Percentiles rank a stretch among this genome's conserved stretches.
phyloP scores from a whole-genome alignment of 2,113 vertebrate species.

The Hylia prasina region DNA sequence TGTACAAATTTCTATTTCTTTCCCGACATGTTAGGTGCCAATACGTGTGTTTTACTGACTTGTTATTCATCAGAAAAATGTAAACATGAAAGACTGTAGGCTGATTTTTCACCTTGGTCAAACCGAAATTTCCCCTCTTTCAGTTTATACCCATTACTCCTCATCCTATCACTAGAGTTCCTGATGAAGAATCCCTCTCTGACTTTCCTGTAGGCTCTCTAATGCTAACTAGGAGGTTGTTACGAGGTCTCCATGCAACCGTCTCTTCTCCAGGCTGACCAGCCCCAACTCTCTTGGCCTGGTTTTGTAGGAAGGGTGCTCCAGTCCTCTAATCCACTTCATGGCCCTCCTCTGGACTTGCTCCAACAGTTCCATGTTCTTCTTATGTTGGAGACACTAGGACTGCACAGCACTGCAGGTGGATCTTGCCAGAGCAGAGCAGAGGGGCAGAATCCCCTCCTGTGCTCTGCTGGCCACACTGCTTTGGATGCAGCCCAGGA shows the following conservation, averaged over 20 bases:
- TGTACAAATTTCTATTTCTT: neutral
- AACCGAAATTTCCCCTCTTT: neutral
- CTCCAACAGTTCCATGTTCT: neutral
- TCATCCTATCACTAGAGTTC: neutral
- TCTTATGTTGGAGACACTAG: neutral
- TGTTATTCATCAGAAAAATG: neutral
- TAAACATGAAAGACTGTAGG: neutral
- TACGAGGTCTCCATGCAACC: neutral
- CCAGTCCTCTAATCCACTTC: neutral
- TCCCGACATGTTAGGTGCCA: rapidly evolving
- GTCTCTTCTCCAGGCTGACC: neutral
- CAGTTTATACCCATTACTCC: neutral
- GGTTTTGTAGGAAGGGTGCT: neutral
- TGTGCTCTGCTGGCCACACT: rapidly evolving
- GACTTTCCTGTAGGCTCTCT: neutral
- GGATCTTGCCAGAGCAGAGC: neutral
- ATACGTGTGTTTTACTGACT: neutral
- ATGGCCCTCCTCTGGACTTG: neutral
- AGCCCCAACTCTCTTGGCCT: neutral
- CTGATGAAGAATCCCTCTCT: neutral
- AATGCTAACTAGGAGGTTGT: too few relatives aligned
- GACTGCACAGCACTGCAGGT: neutral
- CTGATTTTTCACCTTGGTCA: neutral
- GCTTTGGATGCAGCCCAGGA: neutral
- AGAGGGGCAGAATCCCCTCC: neutral